Evolutionary conservation across 2,113 vertebrate genomes (phyloP), one percentile per base, ranked within the genome.

Genomic region (Cottus gobio): DNA sequence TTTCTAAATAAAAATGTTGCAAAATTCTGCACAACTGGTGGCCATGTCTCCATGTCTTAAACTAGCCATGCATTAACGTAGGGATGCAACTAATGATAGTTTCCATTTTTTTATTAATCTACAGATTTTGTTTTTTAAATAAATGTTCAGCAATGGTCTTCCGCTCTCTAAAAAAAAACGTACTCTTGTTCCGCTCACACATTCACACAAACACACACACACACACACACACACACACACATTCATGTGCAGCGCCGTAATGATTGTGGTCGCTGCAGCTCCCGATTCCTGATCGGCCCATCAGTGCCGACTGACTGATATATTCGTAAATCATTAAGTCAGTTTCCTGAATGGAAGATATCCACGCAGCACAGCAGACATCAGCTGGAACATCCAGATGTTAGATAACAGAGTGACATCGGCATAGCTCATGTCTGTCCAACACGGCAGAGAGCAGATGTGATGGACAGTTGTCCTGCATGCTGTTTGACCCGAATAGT

Each of bases 1-100:
- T 92, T 93, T 93, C 70, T 92, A 91, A 90, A 92, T 90, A 91
- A 93, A 89, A 66, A 26, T 54, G 46, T 84, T n/a, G 52, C 26
- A 63, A 68, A 77, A 75, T 79, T 37, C 65, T 64, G 28, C 31
- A n/a, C 5, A 1, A 5, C 22, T 52, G 8, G 6, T 63, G 20
- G 7, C 5, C 10, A 2, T 57, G 5, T 52, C 24, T 70, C 28
- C 1, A 8, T 67, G 28, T 50, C 20, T 54, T 58, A 12, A 57
- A 3, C 2, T 12, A 52, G 16, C 22, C 10, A 5, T 61, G 2
- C 4, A 52, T 28, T 42, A 28, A 48, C 9, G 4, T 13, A 26
- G 1, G 18, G 31, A 11, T 50, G 54, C 56, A 18, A 69, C 2
- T 22, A n/a, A 28, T 24, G 4, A 61, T 22, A 5, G 18, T 39